Base-by-base conservation (phyloP, 2,113 vertebrate species). In the Condylura cristata region DNA sequence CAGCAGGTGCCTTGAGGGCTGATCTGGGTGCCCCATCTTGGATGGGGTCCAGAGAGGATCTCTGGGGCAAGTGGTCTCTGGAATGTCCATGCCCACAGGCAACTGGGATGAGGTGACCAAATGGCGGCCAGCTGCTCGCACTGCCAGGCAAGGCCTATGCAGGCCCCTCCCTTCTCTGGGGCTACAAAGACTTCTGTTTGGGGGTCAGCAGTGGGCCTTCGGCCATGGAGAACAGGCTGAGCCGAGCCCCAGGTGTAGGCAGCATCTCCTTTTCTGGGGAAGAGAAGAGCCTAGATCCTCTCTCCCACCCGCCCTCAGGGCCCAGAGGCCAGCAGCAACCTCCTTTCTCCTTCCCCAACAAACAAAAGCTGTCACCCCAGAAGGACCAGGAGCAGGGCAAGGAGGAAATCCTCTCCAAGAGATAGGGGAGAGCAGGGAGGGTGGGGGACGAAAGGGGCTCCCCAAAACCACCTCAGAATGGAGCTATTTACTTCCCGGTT, bases 41-140 rank as follows among this genome's bases (percentile, higher is more conserved):
- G 74, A 71, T 46, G 65, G 34, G 37, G 32, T 81, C 86, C 70
- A 51, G 24, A 37, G 72, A 41, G 56, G 34, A 37, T 63, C 32
- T 90, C 86, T 75, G 68, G 51, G 88, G 44, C 96, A 95, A 89
- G 75, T 92, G 90, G 94, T 85, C 90, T 95, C 90, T 76, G 89
- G 89, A 94, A 91, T 81, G 86, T 70, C 44, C 58, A 2, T 44
- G 72, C 9, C 8, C 63, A 18, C 44, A 88, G 76, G 68, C 93
- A 61, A 71, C 76, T 20, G 1, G 75, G 32, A 92, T 74, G 53
- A 20, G 56, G 72, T 11, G 3, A 53, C 76, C 93, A 97, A 91
- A 92, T 95, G 94, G 85, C 58, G 87, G 41, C 61, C 96, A 96
- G 91, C 95, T 96, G 96, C 72, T 91, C 41, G 46, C 82, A 51